Base-by-base conservation (phyloP, 2,797 vertebrate species). In the Danio kyathit region DNA sequence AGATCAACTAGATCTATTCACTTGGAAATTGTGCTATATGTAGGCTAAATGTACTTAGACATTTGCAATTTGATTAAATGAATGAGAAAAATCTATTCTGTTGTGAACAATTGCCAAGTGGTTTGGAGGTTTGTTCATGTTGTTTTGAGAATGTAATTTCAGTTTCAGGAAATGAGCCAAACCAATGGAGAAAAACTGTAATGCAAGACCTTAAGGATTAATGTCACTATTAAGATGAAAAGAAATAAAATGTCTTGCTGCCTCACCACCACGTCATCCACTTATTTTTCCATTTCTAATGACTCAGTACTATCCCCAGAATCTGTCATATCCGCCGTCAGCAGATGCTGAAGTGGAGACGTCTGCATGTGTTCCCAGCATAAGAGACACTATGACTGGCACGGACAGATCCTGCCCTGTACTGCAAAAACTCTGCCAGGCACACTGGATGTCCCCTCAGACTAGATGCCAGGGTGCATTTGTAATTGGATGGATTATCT, bases 331-430 rank as follows among this genome's bases (percentile, higher is more conserved):
- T 84, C 81, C 86, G 65, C 75, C 80, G 64, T 78, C 85, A 82
- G 82, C 90, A 92, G 88, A 93, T 89, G 88, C 88, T 61, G 76
- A 82, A 76, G 54, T 72, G 41, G 82, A 85, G 88, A 90, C 19
- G 29, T 88, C 86, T 88, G 88, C 84, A 84, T 88, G 77, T 43
- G n/a, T 84, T 88, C 78, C 78, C 46, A 78, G 78, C 91, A 90
- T 88, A 90, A 88, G 87, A 89, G 88, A 70, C 76, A 63, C 81
- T 83, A 85, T 89, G 74, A 56, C 74, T 84, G 80, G 75, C 83
- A 83, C 85, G 87, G 75, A 89, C 64, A 87, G 78, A 64, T 82
- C 81, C 46, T 81, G 82, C 73, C 54, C 81, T 84, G 81, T 54
- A 38, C 7, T 69, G 38, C 44, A 73, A 51, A 73, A 43, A 43